Evolutionary conservation across 2,888 invertebrate genomes (phyloP), one percentile per base, ranked within the genome.

Genomic region (Endotricha flammealis): DNA sequence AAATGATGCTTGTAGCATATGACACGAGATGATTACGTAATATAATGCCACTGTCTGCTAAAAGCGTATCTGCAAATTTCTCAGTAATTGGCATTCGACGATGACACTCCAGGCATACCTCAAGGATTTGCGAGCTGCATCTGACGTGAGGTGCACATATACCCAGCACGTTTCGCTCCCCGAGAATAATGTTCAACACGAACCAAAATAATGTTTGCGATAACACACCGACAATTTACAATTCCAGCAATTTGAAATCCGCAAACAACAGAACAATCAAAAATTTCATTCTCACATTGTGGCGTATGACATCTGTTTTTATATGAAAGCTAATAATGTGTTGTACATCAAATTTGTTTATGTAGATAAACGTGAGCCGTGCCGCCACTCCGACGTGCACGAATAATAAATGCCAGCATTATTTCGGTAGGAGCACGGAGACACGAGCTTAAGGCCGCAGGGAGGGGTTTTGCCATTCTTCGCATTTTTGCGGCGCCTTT

Each of bases 401-500:
- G 52, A 63, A 63, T 60, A 62, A 64, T 59, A 64, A 61, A 65
- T 53, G 49, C 46, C 35, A 33, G 42, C 50, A 42, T 49, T 43
- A 46, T 46, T 46, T 43, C 38, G 36, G 36, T 13, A 29, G 28
- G 52, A 45, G 48, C 39, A 48, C 37, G 38, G 45, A 50, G 51
- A 48, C 48, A 40, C 44, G 48, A 49, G 52, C 40, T 46, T 41
- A 46, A 44, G 44, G 46, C 39, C 47, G 44, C 34, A 30, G 40
- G 37, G 38, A 50, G 54, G 56, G 54, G 56, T 48, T 47, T 40
- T 35, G 45, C 49, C 62, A 67, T 67, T 70, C 64, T 59, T 66
- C 56, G 55, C 67, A 72, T 73, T 73, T 71, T 67, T 69, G 71
- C 60, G 72, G 71, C 57, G 59, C 60, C 64, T 72, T 66, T 70